Base-by-base conservation (phyloP, 37 sponge, comb jelly and placozoan genomes). In the Chondrilla cf. caribensis region DNA sequence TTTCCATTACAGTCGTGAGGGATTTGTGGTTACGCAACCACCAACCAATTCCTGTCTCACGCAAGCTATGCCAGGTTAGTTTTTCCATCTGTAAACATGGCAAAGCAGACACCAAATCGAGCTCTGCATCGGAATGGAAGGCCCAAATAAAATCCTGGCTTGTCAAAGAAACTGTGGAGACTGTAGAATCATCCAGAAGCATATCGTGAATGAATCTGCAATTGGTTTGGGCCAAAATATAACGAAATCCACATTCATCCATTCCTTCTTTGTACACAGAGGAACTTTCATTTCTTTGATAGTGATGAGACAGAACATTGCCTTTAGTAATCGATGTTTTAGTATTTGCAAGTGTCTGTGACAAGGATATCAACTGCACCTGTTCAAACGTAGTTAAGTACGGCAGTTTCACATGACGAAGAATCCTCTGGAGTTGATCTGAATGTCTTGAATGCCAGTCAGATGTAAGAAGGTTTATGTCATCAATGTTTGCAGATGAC, bases 231-330 rank as follows among this genome's bases (percentile, higher is more conserved):
- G 92, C 86, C 25, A 96, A 79, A 9, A 93, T 85, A 37, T 87
- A 98, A 22, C 99, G 84, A 32, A 98, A 79, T 15, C 97, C 96
- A 82, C 99, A 98, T 42, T 96, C 99, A 84, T 98, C 99, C 84
- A 98, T 88, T 0, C 85, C 91, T 43, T 96, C 94, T 25, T 84
- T 86, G 9, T 77, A 66, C 22, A n/a, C 73, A 24, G 38, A 37
- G 19, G 25, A 35, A 0, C 36, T 79, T 1, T 67, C 67, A 18
- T 17, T 36, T n/a, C 29, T n/a, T 4, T 15, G 8, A 47, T 6
- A 11, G 11, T 11, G 11, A 11, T 14, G 51, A 47, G 51, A 47
- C 35, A 31, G 68, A 67, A 67, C 35, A 33, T 79, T 79, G 2
- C 51, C 80, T 7, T 62, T 33, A 15, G 59, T 59, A 31, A 80